Evolutionary conservation across 2,888 invertebrate species (phyloP).

Genomic region (Chrysotoxum bicinctum): DNA sequence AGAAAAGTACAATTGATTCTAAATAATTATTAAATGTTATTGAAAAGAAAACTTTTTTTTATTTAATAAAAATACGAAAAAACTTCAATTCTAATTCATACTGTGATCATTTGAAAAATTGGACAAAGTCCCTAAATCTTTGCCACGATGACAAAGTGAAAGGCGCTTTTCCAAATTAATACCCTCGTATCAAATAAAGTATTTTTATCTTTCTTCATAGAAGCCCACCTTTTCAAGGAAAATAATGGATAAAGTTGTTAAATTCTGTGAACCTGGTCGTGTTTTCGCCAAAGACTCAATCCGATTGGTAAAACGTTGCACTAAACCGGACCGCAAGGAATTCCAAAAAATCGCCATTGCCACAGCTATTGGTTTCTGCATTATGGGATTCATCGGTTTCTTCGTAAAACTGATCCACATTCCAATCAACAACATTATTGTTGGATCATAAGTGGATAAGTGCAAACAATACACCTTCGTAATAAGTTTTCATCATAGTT

Average conservation of each 20-base stretch:
- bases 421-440: slow-evolving; percentile 98
- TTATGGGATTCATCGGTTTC: slow-evolving; percentile 99
- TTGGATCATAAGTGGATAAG: slow-evolving; percentile 86
- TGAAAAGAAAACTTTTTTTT: not conserved
- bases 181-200: not conserved
- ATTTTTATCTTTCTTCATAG: slow-evolving; percentile 19
- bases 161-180: not conserved
- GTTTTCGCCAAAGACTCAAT: slow-evolving; percentile 99
- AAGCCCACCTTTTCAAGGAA: not conserved
- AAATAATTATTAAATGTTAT: not conserved
- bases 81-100: not conserved
- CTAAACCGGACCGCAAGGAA: slow-evolving; percentile 99
- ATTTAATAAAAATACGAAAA: not conserved
- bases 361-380: slow-evolving; percentile 99
- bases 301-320: slow-evolving; percentile 98
- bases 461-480: slow-evolving; percentile 40
- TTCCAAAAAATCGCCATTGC: slow-evolving; percentile 99
- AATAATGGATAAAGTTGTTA: slow-evolving; percentile 97
- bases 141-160: slow-evolving; percentile 67
- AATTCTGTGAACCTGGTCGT: slow-evolving; percentile 96
- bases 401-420: slow-evolving; percentile 99
- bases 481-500: slow-evolving; percentile 60
- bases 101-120: not conserved
- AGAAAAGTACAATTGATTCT: not conserved
- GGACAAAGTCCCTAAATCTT: not conserved